Evolutionary conservation across 2,888 invertebrate species (phyloP), one percentile per base, ranked within the genome.

Genomic region (Sinhomidia bicolor): DNA sequence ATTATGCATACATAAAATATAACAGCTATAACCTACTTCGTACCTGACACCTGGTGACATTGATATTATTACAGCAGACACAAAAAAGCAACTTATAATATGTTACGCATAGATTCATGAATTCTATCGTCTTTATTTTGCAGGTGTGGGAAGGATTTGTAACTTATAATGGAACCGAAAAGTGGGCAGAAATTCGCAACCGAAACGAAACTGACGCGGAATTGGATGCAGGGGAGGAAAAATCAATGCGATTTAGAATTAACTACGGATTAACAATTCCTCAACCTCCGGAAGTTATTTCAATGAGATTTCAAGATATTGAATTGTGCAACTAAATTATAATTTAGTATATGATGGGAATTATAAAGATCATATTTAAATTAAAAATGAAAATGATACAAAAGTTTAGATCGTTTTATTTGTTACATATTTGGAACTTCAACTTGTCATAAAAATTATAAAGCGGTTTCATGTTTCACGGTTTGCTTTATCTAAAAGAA

Each of bases 101-200:
- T n/a, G n/a, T n/a, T n/a, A n/a, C n/a, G n/a, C n/a, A n/a, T n/a
- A n/a, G n/a, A n/a, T n/a, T n/a, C n/a, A n/a, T n/a, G n/a, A n/a
- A n/a, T n/a, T n/a, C n/a, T n/a, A 12, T 47, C 54, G 9, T 36
- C 12, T 60, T 47, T 60, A 32, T 20, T 68, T 6, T 3, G 0
- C 36, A 89, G 89, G 89, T 88, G 1, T 90, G 89, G 89, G 83
- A 74, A 10, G 90, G 81, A 41, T 83, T 14, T 14, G 87, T 84
- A 5, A 5, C 9, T 17, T 68, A 41, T 20, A 17, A 89, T 57
- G 65, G 81, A 14, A 17, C n/a, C 0, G 85, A 51, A 51, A 82
- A 36, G n/a, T 82, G 79, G 78, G 86, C 85, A 10, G 74, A 60
- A 60, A 87, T 86, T 10, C 20, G n/a, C 1, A 90, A 90, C 47